Conservation (phyloP, 92 coral and sea anemone genomes). For the Zoanthus solanderi region DNA sequence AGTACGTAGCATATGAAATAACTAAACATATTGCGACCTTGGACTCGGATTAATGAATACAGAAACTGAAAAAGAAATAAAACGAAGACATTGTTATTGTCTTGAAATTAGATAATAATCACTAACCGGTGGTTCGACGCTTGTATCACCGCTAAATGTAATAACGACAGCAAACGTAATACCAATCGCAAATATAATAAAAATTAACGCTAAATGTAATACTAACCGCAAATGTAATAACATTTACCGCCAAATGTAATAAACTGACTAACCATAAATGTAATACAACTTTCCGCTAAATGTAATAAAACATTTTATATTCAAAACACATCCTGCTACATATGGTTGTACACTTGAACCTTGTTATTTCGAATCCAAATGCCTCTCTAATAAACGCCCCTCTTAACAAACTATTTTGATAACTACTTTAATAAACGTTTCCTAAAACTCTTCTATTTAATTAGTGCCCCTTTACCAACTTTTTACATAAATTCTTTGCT, state of each 20-base stretch:
- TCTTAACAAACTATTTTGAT: not conserved
- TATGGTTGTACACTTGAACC: not conserved
- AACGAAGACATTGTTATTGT: not conserved
- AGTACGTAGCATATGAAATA: not conserved
- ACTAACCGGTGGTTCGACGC: too few species aligned
- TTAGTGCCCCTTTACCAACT: slow-evolving; percentile 10
- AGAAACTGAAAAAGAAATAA: not conserved
- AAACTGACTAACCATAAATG: not conserved
- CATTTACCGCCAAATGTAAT: not conserved
- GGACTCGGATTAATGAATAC: not conserved
- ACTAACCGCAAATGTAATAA: too few species aligned
- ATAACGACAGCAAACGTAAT: too few species aligned
- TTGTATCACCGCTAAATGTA: too few species aligned
- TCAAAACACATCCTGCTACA: not conserved
- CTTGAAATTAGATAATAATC: too few species aligned
- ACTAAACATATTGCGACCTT: not conserved
- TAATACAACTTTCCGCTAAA: not conserved
- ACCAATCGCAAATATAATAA: too few species aligned
- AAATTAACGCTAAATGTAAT: too few species aligned
- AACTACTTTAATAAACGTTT: not conserved
- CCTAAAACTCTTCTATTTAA: slow-evolving; percentile 12
- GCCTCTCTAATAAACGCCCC: slow-evolving; percentile 9
- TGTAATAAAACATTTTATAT: slow-evolving; percentile 15
- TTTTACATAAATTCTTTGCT: slow-evolving; percentile 16
- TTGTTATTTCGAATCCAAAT: not conserved